Evolutionary conservation across 1,140 invertebrate species (phyloP).

Genomic region (Venturia canescens): DNA sequence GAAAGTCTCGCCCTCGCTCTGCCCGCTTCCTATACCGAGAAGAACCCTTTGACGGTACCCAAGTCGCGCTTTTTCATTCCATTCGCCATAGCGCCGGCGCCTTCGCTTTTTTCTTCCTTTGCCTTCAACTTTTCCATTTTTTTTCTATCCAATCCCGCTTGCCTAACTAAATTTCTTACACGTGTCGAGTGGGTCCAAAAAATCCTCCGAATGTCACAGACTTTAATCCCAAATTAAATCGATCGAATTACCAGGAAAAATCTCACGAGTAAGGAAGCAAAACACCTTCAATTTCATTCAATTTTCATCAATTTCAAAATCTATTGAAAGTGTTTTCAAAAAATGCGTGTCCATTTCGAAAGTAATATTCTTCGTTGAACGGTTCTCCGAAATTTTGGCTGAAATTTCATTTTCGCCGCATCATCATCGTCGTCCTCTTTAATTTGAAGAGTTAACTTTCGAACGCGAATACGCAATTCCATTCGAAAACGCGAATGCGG

Average conservation of each 20-base stretch:
- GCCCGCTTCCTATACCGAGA: constrained; percentile 64
- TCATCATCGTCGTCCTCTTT: too few species aligned
- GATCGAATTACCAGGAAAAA: neutral
- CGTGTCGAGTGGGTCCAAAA: neutral
- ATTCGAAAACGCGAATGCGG: too few species aligned
- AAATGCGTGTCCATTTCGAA: too few species aligned
- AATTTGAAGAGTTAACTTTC: too few species aligned
- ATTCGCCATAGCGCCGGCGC: constrained; percentile 66
- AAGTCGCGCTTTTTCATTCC: constrained; percentile 5
- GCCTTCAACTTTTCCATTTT: constrained; percentile 11
- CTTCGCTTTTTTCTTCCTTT: constrained; percentile 62
- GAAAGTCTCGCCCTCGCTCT: constrained; percentile 52
- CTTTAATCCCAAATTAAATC: neutral
- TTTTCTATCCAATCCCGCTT: constrained; percentile 1
- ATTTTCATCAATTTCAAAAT: too few species aligned
- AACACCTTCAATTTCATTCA: too few species aligned
- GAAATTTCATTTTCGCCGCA: too few species aligned
- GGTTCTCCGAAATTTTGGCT: too few species aligned
- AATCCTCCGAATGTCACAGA: neutral
- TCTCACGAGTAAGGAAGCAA: too few species aligned
- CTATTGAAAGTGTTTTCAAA: too few species aligned
- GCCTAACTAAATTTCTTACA: neutral
- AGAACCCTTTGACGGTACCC: constrained; percentile 64
- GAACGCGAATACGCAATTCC: too few species aligned
- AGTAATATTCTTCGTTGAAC: too few species aligned